A percentile compares a stretch with the other conserved stretches of the same genome.
Evolutionary conservation across 2,888 invertebrate species (phyloP).

Genomic region (Campoletis raptor): DNA sequence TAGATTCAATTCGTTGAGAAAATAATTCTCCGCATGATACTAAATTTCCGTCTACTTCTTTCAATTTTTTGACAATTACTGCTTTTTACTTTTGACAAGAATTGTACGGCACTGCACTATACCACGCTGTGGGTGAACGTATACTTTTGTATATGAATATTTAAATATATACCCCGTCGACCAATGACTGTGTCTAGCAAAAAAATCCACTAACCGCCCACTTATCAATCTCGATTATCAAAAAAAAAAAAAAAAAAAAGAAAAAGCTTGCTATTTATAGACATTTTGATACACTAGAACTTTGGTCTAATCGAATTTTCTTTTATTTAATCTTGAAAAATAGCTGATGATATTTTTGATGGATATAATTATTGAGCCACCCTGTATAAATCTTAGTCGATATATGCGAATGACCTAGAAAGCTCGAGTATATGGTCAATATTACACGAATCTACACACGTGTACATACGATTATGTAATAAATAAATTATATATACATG

Average conservation of each 20-base stretch:
- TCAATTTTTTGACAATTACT: background rate
- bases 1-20: background rate
- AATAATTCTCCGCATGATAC: background rate
- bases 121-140: background rate
- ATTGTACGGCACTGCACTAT: conserved; percentile 11
- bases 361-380: background rate
- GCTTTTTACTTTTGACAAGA: conserved; percentile 24
- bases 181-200: no score
- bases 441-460: conserved; percentile 12
- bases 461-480: conserved; percentile 14
- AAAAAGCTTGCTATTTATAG: no score
- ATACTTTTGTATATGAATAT: background rate
- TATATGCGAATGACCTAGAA: conserved; percentile 61
- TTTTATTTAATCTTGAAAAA: no score
- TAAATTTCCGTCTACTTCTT: background rate
- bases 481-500: background rate
- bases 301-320: no score
- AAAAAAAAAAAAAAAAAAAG: no score
- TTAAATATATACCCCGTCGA: no score
- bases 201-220: no score
- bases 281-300: no score
- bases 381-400: conserved; percentile 14
- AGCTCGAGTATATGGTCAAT: conserved; percentile 50
- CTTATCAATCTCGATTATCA: no score
- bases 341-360: background rate